Percentiles rank a stretch among this genome's conserved stretches.
These are phyloP conservation scores for Argyra leucocephala DNA, from an alignment of 2,888 invertebrate genomes.

Conservation along the genomic window DNA sequence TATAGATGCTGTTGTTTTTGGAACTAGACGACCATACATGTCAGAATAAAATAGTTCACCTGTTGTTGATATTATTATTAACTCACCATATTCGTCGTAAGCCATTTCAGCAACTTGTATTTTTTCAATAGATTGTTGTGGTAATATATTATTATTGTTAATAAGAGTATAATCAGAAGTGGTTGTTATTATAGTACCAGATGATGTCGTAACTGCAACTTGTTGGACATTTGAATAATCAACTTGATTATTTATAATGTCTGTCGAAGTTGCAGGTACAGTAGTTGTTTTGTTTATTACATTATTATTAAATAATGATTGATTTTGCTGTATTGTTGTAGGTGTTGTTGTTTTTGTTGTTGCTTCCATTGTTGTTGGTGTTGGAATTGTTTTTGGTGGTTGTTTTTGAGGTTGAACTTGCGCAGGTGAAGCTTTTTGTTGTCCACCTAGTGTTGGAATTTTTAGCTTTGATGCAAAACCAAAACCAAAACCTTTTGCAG, in stretches of 20 bases:
- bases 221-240: neutral
- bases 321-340: neutral
- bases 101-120: neutral
- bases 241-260: neutral
- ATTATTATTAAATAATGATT: neutral
- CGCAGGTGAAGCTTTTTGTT: neutral
- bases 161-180: neutral
- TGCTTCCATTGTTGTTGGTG: too few species aligned
- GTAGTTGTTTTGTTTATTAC: neutral
- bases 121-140: neutral
- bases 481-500: slow-evolving; percentile 32
- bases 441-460: neutral
- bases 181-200: neutral
- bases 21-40: slow-evolving; percentile 24
- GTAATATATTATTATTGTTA: neutral
- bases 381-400: neutral
- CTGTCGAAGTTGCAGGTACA: neutral
- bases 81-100: neutral
- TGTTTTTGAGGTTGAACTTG: neutral
- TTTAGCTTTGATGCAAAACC: slow-evolving; percentile 35
- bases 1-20: slow-evolving; percentile 20
- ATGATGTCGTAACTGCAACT: neutral
- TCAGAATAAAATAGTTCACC: slow-evolving; percentile 21
- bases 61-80: neutral
- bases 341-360: neutral